These are phyloP conservation scores for Cecidostiba fungosa DNA, from an alignment of 2,888 invertebrate species.

Conservation along the genomic window DNA sequence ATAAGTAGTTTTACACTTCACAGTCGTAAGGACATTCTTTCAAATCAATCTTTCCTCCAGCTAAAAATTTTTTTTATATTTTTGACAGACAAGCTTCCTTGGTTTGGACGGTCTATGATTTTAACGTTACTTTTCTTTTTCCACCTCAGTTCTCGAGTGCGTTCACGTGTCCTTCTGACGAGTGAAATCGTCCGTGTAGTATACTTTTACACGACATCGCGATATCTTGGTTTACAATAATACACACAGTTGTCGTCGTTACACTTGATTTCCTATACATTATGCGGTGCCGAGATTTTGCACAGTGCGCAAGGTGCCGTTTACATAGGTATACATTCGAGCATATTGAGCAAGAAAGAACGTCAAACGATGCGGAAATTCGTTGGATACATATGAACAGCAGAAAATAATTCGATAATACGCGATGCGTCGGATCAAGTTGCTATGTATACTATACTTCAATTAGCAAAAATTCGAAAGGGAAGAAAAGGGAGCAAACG, in stretches of 20 bases:
- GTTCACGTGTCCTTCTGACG: neutral
- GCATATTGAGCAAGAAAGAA: constrained; percentile 67
- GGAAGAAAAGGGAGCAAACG: neutral
- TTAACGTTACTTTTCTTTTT: constrained; percentile 63
- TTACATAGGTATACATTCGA: constrained; percentile 70
- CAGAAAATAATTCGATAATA: no score
- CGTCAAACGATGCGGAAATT: constrained; percentile 65
- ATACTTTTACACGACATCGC: neutral
- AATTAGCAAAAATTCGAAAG: neutral
- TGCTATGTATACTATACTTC: neutral
- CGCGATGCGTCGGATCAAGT: no score
- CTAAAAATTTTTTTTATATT: constrained; percentile 32
- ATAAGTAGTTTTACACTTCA: constrained; percentile 56
- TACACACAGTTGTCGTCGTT: constrained; percentile 24
- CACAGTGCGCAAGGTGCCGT: constrained; percentile 73
- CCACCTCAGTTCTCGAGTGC: constrained; percentile 17
- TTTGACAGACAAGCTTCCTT: constrained; percentile 69
- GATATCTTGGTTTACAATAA: neutral
- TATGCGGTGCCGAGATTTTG: constrained; percentile 72
- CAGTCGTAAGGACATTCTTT: constrained; percentile 10
- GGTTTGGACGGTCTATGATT: constrained; percentile 72
- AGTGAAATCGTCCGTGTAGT: neutral
- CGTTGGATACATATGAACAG: constrained; percentile 37
- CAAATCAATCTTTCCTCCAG: constrained; percentile 20
- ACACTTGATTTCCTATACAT: constrained; percentile 60